Evolutionary conservation across 2,113 vertebrate genomes (phyloP), one percentile per base, ranked within the genome.

Genomic region (Sarotherodon lohbergeri): DNA sequence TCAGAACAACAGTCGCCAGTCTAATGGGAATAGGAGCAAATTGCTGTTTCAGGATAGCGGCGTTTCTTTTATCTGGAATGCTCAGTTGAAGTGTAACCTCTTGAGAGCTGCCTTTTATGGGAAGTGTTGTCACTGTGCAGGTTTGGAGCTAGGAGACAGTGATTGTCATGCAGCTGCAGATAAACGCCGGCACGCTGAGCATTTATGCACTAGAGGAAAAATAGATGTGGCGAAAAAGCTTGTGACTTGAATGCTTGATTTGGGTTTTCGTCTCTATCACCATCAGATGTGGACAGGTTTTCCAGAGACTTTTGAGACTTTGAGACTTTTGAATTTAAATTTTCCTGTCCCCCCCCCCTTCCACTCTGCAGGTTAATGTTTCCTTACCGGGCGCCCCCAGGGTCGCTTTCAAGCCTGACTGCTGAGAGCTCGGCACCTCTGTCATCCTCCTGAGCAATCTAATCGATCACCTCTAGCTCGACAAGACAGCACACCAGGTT

Each of bases 361-460:
- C 52, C 4, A 34, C 34, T 55, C 59, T 76, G 11, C 89, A 97
- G 96, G 94, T 96, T 94, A 91, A 96, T 96, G 94, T 92, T 88
- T 91, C 86, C 89, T 90, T 83, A 22, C 71, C 59, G 83, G 92
- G 94, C 82, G 7, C 89, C 95, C 90, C 52, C 91, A 89, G 90
- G 94, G 94, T 93, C 85, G 86, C 92, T 84, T 95, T 88, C 90
- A 86, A 93, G 86, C 92, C 91, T 88, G 88, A 95, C 93, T 68
- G 86, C 89, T 39, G 86, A 84, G 89, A 88, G 86, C 85, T 80
- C 86, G 7, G 88, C 68, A 12, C 92, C 89, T 86, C 93, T 41
- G 90, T 84, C 92, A 73, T 91, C 90, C 88, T 94, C 92, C 81
- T 93, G 91, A 95, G 88, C 27, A 66, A 92, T 85, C 83, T 82